A percentile compares a stretch with the other conserved stretches of the same genome.
Conservation (phyloP, 2,113 vertebrate species). For the Phoxinus phoxinus region DNA sequence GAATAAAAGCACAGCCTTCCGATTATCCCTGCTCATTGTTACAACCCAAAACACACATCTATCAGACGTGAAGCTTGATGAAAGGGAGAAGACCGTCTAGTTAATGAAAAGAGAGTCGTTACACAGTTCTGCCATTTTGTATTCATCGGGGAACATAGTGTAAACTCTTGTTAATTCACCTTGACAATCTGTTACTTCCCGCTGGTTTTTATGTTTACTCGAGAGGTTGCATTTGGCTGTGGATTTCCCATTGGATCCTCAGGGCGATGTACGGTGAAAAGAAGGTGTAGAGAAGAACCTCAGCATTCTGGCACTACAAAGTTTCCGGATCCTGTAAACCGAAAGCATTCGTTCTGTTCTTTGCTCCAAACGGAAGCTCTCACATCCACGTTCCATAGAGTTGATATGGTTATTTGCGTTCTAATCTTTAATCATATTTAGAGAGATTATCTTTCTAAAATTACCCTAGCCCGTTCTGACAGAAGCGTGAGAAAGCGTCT, state of each 20-base stretch:
- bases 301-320: neutral
- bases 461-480: constrained; percentile 25
- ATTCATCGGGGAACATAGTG: neutral
- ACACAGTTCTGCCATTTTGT: neutral
- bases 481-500: constrained; percentile 15
- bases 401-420: neutral
- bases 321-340: neutral
- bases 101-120: neutral
- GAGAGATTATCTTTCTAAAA: constrained; percentile 57
- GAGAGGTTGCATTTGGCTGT: neutral
- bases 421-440: constrained; percentile 54
- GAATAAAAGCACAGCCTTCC: constrained; percentile 12
- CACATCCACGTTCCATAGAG: neutral
- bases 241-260: neutral
- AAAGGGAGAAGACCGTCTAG: neutral
- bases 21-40: constrained; percentile 30
- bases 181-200: constrained; percentile 16
- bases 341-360: neutral
- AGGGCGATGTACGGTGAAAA: too few relatives aligned
- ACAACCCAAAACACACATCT: constrained; percentile 28
- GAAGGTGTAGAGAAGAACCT: neutral
- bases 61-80: neutral
- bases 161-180: constrained; percentile 14
- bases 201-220: constrained; percentile 10
- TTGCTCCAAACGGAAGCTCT: neutral